A percentile compares a stretch with the other conserved stretches of the same genome.
phyloP scores from a whole-genome alignment of 2,797 vertebrate genomes.

The Columba guinea region DNA sequence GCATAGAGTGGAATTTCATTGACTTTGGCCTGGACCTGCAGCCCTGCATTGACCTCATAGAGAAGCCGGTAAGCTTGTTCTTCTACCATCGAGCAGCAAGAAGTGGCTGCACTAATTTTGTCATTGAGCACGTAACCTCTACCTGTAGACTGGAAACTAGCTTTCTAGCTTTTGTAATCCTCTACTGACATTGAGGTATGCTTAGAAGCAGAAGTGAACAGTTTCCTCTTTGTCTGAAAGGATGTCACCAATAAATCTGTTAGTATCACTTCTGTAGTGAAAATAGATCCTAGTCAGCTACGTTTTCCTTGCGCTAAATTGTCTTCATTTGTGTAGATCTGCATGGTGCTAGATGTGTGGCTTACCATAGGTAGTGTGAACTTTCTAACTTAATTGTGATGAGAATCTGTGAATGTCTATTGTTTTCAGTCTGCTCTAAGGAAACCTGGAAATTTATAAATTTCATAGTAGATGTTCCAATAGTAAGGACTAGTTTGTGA shows the following conservation, averaged over 20 bases:
- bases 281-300: neutral
- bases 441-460: neutral
- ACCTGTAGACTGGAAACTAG: neutral
- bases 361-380: neutral
- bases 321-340: neutral
- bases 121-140: neutral
- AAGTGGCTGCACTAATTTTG: neutral
- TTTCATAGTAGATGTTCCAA: neutral
- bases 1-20: slow-evolving; percentile 87
- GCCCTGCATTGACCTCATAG: slow-evolving; percentile 85
- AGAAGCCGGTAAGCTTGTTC: slow-evolving; percentile 83
- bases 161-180: neutral
- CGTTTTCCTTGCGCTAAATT: neutral
- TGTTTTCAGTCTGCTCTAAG: neutral
- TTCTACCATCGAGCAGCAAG: neutral
- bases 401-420: neutral
- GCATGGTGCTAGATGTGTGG: neutral
- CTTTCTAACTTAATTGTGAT: neutral
- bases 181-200: neutral
- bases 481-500: neutral
- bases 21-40: slow-evolving; percentile 85
- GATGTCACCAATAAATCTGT: neutral
- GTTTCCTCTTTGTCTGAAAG: neutral
- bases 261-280: neutral
- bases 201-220: neutral